Evolutionary conservation across 2,888 invertebrate genomes (phyloP), one percentile per base, ranked within the genome.

Genomic region (Drosophila leonis): DNA sequence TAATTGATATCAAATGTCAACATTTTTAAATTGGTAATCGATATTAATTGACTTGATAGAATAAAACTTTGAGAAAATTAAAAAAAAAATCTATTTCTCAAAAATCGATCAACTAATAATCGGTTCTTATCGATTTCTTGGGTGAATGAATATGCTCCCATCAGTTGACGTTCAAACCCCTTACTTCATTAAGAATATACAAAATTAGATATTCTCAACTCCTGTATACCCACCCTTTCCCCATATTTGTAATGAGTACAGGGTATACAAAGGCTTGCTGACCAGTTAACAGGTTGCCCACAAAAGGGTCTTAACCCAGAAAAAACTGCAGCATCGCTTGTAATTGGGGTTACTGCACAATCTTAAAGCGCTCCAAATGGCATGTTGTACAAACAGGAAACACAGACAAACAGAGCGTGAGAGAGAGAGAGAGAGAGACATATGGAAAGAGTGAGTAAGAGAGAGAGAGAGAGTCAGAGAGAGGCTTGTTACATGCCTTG

Each of bases 261-360:
- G 49, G 29, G 56, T 48, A 63, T 64, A 31, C 10, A 24, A 41
- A 62, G 57, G 39, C 59, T 46, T 13, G 27, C 39, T 55, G 41
- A 49, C 42, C 57, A 65, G 65, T 65, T 65, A 75, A 72, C 76
- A 80, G 80, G 78, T 80, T 80, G 76, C 64, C 49, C 55, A 51
- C 57, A 71, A 70, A 83, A 83, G 87, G 89, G 89, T 78, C 68
- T 78, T 88, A 86, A 80, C 83, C 87, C 87, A 88, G 72, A 78
- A 78, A 83, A 83, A 56, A 24, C 18, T 48, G 33, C 29, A 55
- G 75, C 51, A 20, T 59, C 57, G 74, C 83, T 75, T 90, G 89
- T 90, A 90, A 90, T 90, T 90, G 90, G 82, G 90, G 83, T 90
- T 88, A 83, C 80, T 82, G 79, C 86, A 20, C 49, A 81, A 88